Evolutionary conservation across 2,797 vertebrate species (phyloP).

Genomic region (Pogoniulus pusillus): DNA sequence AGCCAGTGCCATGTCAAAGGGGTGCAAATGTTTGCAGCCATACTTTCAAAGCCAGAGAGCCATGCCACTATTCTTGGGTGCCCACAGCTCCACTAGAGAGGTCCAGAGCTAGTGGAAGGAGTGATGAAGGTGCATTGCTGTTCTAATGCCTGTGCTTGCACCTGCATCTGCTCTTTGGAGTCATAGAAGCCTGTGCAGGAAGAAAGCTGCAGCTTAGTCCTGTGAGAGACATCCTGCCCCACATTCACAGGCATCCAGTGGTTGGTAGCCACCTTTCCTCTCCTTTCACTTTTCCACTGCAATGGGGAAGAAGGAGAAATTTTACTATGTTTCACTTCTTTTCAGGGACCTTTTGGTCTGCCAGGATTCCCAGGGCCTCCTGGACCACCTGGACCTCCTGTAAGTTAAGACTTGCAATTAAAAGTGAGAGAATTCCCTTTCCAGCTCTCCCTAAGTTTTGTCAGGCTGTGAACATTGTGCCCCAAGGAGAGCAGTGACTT

Average conservation of each 20-base stretch:
- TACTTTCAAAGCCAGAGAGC: background rate
- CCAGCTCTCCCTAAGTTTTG: no score
- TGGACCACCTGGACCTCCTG: slow-evolving; percentile 89
- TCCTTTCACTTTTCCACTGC: background rate
- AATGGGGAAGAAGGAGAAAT: background rate
- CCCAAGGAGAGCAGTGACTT: background rate
- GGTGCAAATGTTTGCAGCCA: background rate
- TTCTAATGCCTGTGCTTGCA: background rate
- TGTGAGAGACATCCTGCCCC: background rate
- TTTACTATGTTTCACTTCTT: background rate
- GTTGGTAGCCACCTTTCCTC: background rate
- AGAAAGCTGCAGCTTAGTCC: background rate
- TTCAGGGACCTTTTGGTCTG: slow-evolving; percentile 89
- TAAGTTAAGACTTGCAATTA: slow-evolving; percentile 75
- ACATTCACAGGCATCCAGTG: background rate
- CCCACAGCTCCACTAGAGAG: background rate
- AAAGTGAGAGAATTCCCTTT: background rate
- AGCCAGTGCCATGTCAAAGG: background rate
- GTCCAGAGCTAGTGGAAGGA: background rate
- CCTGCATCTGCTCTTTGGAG: background rate
- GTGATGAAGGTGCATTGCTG: background rate
- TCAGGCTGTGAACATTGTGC: background rate
- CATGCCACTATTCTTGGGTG: background rate
- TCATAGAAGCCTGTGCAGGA: background rate
- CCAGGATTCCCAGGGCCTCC: slow-evolving; percentile 88